These are phyloP conservation scores for Alethe diademata DNA, from an alignment of 2,113 vertebrate genomes.

Conservation along the genomic window DNA sequence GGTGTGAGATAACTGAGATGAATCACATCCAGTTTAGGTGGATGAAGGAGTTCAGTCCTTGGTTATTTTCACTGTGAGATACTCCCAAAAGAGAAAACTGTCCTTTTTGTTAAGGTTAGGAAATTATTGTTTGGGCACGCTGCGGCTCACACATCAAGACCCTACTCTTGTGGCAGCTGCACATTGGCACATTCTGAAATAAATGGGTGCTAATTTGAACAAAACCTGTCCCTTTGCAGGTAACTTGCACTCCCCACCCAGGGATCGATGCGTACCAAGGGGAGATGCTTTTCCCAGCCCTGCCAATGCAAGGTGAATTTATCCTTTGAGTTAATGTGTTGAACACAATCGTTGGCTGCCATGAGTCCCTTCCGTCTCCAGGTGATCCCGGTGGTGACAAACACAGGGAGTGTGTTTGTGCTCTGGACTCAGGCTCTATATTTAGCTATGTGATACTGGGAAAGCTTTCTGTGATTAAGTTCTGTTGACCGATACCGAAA, in stretches of 20 bases:
- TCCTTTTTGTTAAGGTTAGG: not conserved
- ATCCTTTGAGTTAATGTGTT: not conserved
- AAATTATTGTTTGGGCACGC: not conserved
- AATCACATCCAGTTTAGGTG: not conserved
- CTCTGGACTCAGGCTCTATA: conserved; percentile 32
- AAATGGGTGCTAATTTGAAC: not conserved
- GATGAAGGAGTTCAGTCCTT: not conserved
- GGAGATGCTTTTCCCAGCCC: not conserved
- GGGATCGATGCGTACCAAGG: fast-evolving
- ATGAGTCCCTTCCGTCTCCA: not conserved
- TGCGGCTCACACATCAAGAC: too few species aligned
- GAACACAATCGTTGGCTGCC: not conserved
- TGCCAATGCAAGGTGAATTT: not conserved
- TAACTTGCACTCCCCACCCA: fast-evolving
- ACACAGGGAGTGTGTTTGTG: conserved; percentile 58
- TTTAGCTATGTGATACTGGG: not conserved
- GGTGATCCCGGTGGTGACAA: conserved; percentile 21
- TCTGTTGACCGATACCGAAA: conserved; percentile 15
- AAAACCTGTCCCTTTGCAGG: not conserved
- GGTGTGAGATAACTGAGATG: not conserved
- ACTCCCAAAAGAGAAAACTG: not conserved
- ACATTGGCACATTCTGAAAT: not conserved
- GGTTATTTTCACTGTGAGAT: not conserved
- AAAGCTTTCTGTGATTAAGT: conserved; percentile 34
- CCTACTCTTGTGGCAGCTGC: not conserved